Conservation (phyloP, 2,113 vertebrate genomes). For the Pontoporia blainvillei region DNA sequence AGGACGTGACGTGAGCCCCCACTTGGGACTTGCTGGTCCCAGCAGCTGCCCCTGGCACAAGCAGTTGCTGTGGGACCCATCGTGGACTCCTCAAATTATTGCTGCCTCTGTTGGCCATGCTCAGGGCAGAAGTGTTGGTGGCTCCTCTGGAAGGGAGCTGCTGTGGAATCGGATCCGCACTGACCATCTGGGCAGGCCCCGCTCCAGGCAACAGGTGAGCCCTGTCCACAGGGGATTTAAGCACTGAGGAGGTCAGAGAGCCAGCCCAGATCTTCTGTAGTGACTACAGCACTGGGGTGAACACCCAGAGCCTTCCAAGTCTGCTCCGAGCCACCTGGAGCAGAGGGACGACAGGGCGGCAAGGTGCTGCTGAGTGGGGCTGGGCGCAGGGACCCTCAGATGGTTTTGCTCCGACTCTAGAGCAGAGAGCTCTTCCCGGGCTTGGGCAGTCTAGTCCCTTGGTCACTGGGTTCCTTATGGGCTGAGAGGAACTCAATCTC, state of each 20-base stretch:
- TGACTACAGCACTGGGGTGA: neutral
- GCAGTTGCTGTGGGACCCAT: neutral
- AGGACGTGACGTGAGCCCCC: neutral
- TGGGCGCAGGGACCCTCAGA: rapidly evolving
- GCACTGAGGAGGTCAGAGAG: neutral
- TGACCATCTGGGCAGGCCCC: rapidly evolving
- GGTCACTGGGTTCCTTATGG: neutral
- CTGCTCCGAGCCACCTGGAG: neutral
- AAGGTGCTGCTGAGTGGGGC: rapidly evolving
- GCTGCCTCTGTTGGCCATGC: neutral
- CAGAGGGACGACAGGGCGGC: neutral
- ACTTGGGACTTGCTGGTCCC: neutral
- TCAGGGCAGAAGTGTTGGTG: neutral
- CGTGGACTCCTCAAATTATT: rapidly evolving
- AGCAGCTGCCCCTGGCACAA: neutral
- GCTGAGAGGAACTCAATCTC: neutral
- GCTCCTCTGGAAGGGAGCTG: neutral
- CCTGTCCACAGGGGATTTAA: neutral
- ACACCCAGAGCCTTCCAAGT: neutral
- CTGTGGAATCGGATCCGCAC: no score
- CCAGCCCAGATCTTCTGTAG: neutral
- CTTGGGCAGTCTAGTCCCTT: neutral
- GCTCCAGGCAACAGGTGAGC: neutral
- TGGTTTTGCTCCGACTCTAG: neutral
- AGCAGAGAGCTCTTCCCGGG: neutral